Evolutionary conservation across 1,140 invertebrate species (phyloP).

Genomic region (Globodera rostochiensis): DNA sequence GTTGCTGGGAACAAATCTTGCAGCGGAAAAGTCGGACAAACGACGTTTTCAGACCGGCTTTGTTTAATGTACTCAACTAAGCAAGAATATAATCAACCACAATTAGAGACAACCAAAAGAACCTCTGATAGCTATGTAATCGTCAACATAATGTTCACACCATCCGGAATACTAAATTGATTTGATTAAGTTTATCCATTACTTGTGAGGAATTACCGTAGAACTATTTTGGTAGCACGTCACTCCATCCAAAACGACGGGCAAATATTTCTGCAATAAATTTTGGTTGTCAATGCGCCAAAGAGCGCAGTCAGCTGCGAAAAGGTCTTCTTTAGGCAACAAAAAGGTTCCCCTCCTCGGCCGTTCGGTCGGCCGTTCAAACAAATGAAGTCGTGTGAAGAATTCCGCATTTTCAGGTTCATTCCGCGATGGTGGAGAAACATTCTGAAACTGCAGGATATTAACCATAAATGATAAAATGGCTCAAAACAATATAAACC

Average conservation of each 20-base stretch:
- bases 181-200: slow-evolving; percentile 15
- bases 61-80: slow-evolving; percentile 44
- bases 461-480: not conserved
- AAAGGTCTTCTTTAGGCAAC: slow-evolving; percentile 41
- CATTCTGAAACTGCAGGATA: not conserved
- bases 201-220: slow-evolving; percentile 15
- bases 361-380: slow-evolving; percentile 20
- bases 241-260: slow-evolving; percentile 20
- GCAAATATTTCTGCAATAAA: slow-evolving; percentile 50
- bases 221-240: slow-evolving; percentile 39
- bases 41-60: slow-evolving; percentile 46
- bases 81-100: not conserved
- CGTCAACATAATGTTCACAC: slow-evolving; percentile 45
- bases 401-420: slow-evolving; percentile 2
- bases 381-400: slow-evolving; percentile 22
- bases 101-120: not conserved
- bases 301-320: slow-evolving; percentile 41
- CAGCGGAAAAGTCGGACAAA: slow-evolving; percentile 39
- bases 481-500: not conserved
- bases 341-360: slow-evolving; percentile 45
- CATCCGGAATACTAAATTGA: slow-evolving; percentile 49
- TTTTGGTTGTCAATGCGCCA: slow-evolving; percentile 51
- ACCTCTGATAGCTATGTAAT: slow-evolving; percentile 40
- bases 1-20: slow-evolving; percentile 44
- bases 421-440: not conserved